These are phyloP conservation scores for Idaea dimidiata DNA, from an alignment of 2,888 invertebrate species.

Conservation along the genomic window DNA sequence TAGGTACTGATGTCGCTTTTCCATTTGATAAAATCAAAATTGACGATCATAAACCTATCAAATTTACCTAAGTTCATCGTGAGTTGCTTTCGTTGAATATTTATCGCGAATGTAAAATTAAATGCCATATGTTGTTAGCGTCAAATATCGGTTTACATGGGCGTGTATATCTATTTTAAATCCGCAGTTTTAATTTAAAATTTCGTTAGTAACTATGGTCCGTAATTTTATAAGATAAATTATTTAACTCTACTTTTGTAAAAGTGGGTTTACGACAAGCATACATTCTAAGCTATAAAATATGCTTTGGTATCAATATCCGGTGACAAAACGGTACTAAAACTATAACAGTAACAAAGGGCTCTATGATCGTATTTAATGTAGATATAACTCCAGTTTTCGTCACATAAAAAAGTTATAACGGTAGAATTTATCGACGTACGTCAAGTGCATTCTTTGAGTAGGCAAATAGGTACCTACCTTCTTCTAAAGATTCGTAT, in stretches of 20 bases:
- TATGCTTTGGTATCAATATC: slow-evolving; percentile 25
- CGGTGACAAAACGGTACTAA: slow-evolving; percentile 26
- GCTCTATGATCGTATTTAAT: background rate
- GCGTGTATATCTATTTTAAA: background rate
- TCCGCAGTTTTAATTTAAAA: background rate
- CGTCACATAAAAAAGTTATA: background rate
- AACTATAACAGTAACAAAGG: slow-evolving; percentile 13
- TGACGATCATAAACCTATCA: background rate
- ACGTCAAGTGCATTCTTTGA: background rate
- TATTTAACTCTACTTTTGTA: background rate
- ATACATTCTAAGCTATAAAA: slow-evolving; percentile 21
- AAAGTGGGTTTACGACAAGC: slow-evolving; percentile 1
- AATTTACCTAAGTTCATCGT: background rate
- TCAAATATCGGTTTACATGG: background rate
- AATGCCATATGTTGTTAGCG: background rate
- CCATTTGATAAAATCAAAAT: background rate
- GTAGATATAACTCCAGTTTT: background rate
- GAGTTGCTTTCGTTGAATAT: background rate
- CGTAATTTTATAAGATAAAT: background rate
- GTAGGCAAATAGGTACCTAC: too few species aligned
- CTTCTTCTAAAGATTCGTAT: too few species aligned
- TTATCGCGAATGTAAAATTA: background rate
- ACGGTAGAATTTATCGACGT: slow-evolving; percentile 15
- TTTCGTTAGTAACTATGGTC: background rate
- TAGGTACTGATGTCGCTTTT: too few species aligned